phyloP scores from a whole-genome alignment of 1,140 invertebrate genomes.

The Muscidifurax raptorellus region DNA sequence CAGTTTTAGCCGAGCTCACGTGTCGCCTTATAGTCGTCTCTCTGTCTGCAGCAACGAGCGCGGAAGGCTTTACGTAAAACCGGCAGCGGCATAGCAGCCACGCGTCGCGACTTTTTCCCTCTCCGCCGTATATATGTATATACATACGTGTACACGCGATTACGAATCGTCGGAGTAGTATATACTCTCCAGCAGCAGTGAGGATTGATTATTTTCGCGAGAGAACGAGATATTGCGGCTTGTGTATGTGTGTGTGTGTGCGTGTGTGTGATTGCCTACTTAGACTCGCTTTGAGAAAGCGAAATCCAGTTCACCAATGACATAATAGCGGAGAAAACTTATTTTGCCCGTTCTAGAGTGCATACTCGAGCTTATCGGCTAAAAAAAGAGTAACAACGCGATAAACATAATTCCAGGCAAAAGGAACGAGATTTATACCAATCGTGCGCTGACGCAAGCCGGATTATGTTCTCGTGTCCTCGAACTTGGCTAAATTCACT shows the following conservation, averaged over 20 bases:
- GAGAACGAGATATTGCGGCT: no score
- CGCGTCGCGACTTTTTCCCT: neutral
- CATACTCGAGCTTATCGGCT: neutral
- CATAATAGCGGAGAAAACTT: neutral
- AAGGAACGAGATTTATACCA: constrained; percentile 21
- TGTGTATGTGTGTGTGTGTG: neutral
- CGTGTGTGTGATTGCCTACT: neutral
- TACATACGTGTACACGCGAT: neutral
- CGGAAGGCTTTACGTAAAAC: constrained; percentile 7
- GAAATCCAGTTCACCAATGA: neutral
- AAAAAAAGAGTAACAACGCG: neutral
- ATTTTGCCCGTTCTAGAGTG: neutral
- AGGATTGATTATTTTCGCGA: neutral
- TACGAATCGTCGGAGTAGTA: neutral
- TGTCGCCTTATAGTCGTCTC: neutral
- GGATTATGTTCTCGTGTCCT: constrained; percentile 41
- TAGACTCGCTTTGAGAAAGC: neutral
- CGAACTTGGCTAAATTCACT: constrained; percentile 41
- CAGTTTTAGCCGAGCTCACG: neutral
- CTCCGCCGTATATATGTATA: neutral
- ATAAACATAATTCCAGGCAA: constrained; percentile 28
- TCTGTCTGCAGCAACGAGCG: neutral
- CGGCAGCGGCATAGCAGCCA: neutral
- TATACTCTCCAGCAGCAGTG: no score
- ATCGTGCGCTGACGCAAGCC: constrained; percentile 27